Evolutionary conservation across 2,113 vertebrate species (phyloP).

Genomic region (Pipra filicauda): DNA sequence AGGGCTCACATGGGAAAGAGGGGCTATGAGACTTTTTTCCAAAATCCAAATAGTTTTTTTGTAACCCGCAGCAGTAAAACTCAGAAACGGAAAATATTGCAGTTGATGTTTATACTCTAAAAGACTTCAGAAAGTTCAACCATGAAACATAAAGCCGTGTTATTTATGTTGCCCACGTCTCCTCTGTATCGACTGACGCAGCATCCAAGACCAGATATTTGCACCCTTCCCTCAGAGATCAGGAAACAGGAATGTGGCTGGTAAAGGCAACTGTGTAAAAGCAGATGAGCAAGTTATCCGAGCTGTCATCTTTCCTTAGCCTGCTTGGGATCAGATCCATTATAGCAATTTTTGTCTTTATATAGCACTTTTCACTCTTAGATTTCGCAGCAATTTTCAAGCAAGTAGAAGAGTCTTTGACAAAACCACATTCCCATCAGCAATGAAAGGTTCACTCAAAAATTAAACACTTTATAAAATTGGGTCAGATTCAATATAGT

Average conservation of each 20-base stretch:
- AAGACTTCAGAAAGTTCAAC: not conserved
- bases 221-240: not conserved
- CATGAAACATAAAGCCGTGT: not conserved
- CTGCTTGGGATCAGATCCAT: not conserved
- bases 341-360: constrained; percentile 5
- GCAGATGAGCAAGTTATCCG: not conserved
- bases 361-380: not conserved
- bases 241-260: not conserved
- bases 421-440: not conserved
- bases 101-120: not conserved
- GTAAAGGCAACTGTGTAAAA: not conserved
- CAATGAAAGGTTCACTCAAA: not conserved
- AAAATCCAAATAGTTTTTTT: not conserved
- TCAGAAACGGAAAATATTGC: not conserved
- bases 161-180: not conserved
- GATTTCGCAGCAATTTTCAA: constrained; percentile 1
- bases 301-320: not conserved
- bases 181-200: not conserved
- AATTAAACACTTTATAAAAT: constrained; percentile 9
- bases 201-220: not conserved
- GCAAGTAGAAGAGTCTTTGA: not conserved
- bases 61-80: not conserved
- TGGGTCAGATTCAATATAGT: not conserved
- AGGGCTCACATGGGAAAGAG: not conserved
- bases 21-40: rapidly evolving